Conservation (phyloP, 1,140 invertebrate genomes). For the Trachelipus rathkii region DNA sequence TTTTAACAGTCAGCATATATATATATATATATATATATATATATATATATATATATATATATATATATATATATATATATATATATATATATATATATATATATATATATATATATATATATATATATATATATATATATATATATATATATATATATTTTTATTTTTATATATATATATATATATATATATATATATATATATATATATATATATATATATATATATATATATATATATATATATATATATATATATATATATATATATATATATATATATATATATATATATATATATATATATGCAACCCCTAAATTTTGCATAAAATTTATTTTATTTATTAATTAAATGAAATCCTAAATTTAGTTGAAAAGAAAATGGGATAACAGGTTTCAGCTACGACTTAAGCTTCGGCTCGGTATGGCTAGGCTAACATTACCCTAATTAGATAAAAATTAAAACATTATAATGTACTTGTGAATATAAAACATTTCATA, state of each 20-base stretch:
- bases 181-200: conserved; percentile 10
- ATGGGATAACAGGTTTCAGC: too few relatives aligned
- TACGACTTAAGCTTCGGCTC: too few relatives aligned
- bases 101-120: conserved; percentile 21
- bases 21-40: conserved; percentile 19
- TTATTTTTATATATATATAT: not conserved
- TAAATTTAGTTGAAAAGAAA: too few relatives aligned
- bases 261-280: conserved; percentile 21
- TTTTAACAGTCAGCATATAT: not conserved
- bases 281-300: conserved; percentile 7
- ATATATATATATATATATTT: conserved; percentile 18
- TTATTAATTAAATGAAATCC: too few relatives aligned
- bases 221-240: conserved; percentile 17
- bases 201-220: conserved; percentile 4
- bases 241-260: conserved; percentile 22
- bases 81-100: conserved; percentile 1
- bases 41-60: conserved; percentile 22
- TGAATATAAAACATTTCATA: too few relatives aligned
- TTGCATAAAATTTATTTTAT: too few relatives aligned
- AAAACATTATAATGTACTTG: too few relatives aligned
- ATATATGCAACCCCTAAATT: too few relatives aligned
- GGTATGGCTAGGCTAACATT: too few relatives aligned
- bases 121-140: conserved; percentile 21
- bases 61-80: conserved; percentile 13
- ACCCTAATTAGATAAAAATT: too few relatives aligned